These are phyloP conservation scores for Stegastes partitus DNA, from an alignment of 2,113 vertebrate species.

Conservation along the genomic window DNA sequence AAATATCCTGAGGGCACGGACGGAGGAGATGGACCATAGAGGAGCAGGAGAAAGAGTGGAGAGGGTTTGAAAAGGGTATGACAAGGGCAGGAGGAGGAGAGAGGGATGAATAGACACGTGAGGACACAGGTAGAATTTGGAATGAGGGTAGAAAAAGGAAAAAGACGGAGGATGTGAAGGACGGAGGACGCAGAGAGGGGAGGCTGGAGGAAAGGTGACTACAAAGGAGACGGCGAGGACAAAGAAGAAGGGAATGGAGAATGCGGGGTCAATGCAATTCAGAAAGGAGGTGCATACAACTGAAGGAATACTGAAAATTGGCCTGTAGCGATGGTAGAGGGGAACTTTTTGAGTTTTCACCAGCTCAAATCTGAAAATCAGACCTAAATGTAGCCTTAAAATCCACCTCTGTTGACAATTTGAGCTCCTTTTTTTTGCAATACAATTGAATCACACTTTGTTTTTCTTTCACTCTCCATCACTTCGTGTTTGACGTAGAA, in stretches of 20 bases:
- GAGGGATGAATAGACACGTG: constrained; percentile 48
- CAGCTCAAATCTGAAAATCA: constrained; percentile 18
- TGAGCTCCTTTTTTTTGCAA: too few relatives aligned
- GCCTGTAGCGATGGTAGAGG: rapidly evolving
- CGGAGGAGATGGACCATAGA: constrained; percentile 52
- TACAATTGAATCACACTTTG: background rate
- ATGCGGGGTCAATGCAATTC: constrained; percentile 27
- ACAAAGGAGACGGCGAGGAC: constrained; percentile 23
- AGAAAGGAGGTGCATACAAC: background rate
- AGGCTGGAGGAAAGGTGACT: constrained; percentile 12
- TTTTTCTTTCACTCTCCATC: background rate
- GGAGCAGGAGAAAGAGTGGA: constrained; percentile 17
- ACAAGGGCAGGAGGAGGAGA: constrained; percentile 64
- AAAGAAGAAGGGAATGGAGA: constrained; percentile 13
- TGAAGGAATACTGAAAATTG: constrained; percentile 1
- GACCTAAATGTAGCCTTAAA: constrained; percentile 9
- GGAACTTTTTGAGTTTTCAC: background rate
- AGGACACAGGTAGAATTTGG: constrained; percentile 57
- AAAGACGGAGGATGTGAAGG: constrained; percentile 25
- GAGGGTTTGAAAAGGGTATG: constrained; percentile 48
- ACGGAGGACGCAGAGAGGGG: constrained; percentile 26
- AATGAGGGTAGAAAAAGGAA: constrained; percentile 46
- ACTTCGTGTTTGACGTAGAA: constrained; percentile 25
- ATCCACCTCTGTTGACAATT: too few relatives aligned
- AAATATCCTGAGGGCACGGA: constrained; percentile 37